A percentile compares a stretch with the other conserved stretches of the same genome.
Conservation (phyloP, 2,888 invertebrate genomes). For the Panopea generosa region DNA sequence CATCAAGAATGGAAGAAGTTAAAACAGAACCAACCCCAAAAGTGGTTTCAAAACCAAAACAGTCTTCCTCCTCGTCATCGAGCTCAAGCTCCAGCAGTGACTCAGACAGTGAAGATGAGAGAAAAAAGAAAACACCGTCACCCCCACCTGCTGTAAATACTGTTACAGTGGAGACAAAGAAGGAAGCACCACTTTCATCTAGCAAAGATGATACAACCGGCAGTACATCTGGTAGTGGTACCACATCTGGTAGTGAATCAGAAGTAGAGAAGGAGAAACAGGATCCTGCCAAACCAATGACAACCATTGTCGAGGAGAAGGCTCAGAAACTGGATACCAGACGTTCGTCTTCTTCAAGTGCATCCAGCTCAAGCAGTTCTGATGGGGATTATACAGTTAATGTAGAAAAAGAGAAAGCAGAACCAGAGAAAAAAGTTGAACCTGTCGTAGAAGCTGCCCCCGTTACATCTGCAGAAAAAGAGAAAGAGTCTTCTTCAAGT, state of each 20-base stretch:
- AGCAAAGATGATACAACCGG: constrained; percentile 11
- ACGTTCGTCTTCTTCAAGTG: constrained; percentile 18
- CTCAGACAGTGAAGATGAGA: constrained; percentile 39
- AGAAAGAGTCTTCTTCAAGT: constrained; percentile 16
- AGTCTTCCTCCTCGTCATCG: constrained; percentile 34
- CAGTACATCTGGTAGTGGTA: constrained; percentile 23
- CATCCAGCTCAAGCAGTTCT: constrained; percentile 27
- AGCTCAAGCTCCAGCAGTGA: constrained; percentile 18
- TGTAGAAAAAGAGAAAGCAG: neutral
- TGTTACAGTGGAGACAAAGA: neutral
- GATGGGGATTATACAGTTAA: constrained; percentile 26
- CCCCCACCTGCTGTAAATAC: no score
- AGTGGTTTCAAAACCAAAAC: constrained; percentile 5
- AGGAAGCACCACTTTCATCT: constrained; percentile 8
- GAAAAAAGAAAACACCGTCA: constrained; percentile 22
- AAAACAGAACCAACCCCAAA: neutral
- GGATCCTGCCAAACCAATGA: constrained; percentile 22
- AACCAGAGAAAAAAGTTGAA: constrained; percentile 8
- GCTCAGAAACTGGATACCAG: constrained; percentile 11
- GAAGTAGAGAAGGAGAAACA: constrained; percentile 34
- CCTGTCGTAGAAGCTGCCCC: neutral
- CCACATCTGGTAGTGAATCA: constrained; percentile 42
- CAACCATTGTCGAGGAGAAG: constrained; percentile 29
- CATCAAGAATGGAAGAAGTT: neutral
- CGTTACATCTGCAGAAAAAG: constrained; percentile 2